These are phyloP conservation scores for Scylla paramamosain DNA, from an alignment of 1,140 invertebrate species.

Conservation along the genomic window DNA sequence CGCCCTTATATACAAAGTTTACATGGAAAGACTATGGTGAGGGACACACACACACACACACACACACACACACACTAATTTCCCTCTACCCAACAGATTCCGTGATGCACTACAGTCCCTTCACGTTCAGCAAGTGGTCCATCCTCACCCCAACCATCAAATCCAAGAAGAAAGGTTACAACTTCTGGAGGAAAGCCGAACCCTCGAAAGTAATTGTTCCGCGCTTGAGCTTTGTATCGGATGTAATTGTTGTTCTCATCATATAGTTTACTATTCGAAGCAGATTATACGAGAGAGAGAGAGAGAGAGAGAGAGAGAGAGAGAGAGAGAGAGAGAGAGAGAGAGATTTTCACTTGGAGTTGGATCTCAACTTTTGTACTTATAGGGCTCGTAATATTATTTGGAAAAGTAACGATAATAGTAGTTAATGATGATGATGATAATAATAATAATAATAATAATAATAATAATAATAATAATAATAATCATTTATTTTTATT, in stretches of 20 bases:
- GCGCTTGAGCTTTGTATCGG: too few relatives aligned
- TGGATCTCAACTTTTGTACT: too few relatives aligned
- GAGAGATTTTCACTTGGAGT: too few relatives aligned
- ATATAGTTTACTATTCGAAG: background rate
- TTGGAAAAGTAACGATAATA: background rate
- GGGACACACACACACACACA: too few relatives aligned
- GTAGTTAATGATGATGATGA: background rate
- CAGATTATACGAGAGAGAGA: background rate
- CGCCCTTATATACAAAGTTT: too few relatives aligned
- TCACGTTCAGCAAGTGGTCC: constrained; percentile 64
- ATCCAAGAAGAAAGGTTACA: constrained; percentile 47
- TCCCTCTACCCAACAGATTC: background rate
- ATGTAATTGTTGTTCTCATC: background rate
- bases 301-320: too few relatives aligned
- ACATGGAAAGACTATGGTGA: too few relatives aligned
- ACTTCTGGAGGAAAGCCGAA: constrained; percentile 17
- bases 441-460: constrained; percentile 31
- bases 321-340: too few relatives aligned
- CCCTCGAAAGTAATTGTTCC: constrained; percentile 48
- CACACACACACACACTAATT: too few relatives aligned
- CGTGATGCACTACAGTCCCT: constrained; percentile 69
- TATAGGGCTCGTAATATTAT: background rate
- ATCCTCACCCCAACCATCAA: constrained; percentile 55
- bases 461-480: constrained; percentile 36
- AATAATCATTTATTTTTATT: constrained; percentile 17